phyloP scores from a whole-genome alignment of 2,797 vertebrate genomes.

The Tauraco hartlaubi region DNA sequence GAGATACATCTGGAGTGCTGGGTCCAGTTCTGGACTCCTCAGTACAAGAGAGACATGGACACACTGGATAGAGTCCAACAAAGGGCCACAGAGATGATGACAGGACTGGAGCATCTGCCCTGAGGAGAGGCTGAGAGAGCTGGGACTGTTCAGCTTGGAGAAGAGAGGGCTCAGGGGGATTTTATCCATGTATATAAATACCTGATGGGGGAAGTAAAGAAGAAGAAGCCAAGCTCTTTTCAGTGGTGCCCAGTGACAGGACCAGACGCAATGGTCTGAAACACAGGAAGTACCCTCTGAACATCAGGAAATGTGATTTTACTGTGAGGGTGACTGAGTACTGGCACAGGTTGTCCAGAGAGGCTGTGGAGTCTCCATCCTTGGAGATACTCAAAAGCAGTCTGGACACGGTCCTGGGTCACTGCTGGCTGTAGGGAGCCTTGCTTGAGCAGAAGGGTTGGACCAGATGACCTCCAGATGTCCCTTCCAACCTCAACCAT shows the following conservation, averaged over 20 bases:
- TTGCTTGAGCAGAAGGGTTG: not conserved
- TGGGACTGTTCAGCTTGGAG: not conserved
- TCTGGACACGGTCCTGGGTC: not conserved
- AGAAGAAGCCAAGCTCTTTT: not conserved
- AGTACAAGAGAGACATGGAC: not conserved
- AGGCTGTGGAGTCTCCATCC: not conserved
- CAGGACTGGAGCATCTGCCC: not conserved
- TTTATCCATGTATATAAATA: not conserved
- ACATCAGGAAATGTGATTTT: not conserved
- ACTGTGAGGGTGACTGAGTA: not conserved
- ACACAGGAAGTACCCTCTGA: not conserved
- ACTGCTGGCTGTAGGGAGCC: not conserved
- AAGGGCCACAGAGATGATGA: not conserved
- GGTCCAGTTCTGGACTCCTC: not conserved
- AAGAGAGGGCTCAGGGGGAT: not conserved
- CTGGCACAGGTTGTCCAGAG: not conserved
- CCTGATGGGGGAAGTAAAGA: not conserved
- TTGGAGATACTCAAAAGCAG: not conserved
- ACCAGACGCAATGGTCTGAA: not conserved
- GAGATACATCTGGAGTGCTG: not conserved
- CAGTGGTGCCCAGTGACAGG: not conserved
- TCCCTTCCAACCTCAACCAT: not conserved
- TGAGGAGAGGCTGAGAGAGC: not conserved
- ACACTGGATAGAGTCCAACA: accelerated
- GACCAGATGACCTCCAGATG: not conserved